Evolutionary conservation across 2,888 invertebrate species (phyloP).

Genomic region (Pandemis heparana): DNA sequence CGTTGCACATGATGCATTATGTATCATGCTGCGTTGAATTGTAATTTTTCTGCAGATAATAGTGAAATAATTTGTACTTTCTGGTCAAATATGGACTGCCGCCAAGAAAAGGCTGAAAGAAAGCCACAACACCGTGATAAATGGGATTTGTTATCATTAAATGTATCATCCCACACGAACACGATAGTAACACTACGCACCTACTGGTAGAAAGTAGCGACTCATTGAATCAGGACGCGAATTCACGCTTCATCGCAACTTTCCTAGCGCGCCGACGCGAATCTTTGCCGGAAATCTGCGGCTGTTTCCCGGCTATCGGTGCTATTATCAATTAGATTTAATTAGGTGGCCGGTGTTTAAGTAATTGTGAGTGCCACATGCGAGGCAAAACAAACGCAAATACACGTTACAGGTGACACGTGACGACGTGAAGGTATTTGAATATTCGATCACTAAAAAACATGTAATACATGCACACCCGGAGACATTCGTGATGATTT

Average conservation of each 20-base stretch:
- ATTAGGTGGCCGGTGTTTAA: background rate
- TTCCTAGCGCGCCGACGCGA: slow-evolving; percentile 11
- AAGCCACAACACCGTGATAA: background rate
- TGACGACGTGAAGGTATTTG: slow-evolving; percentile 4
- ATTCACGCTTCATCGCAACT: slow-evolving; percentile 32
- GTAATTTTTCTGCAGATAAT: too few relatives aligned
- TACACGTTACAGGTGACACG: slow-evolving; percentile 3
- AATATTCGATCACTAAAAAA: background rate
- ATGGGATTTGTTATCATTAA: background rate
- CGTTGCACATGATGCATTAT: too few relatives aligned
- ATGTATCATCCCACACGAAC: background rate
- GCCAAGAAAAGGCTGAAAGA: too few relatives aligned
- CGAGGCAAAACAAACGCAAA: background rate
- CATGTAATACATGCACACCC: too few relatives aligned
- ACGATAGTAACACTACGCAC: background rate
- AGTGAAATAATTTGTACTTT: background rate
- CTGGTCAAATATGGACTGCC: too few relatives aligned
- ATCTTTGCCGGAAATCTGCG: slow-evolving; percentile 17
- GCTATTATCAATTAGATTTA: slow-evolving; percentile 13
- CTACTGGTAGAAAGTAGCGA: slow-evolving; percentile 23
- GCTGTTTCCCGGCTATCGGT: background rate
- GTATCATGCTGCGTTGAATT: too few relatives aligned
- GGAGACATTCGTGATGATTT: too few relatives aligned
- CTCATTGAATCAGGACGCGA: slow-evolving; percentile 34
- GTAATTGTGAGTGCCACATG: slow-evolving; percentile 1